These are phyloP conservation scores for Yasuhikotakia modesta DNA, from an alignment of 2,797 vertebrate species.

Conservation along the genomic window DNA sequence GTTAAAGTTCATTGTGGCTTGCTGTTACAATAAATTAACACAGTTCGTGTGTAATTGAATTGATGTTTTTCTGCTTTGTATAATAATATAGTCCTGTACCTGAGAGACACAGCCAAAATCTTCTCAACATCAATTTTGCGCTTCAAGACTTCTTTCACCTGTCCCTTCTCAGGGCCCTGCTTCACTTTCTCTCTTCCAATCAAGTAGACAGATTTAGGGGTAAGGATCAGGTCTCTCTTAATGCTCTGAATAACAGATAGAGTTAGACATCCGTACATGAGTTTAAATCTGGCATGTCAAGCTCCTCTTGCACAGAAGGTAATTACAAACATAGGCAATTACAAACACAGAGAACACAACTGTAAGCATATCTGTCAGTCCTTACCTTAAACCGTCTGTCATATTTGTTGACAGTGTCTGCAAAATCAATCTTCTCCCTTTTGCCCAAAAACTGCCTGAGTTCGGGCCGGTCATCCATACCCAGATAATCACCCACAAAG, in stretches of 20 bases:
- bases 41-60: neutral
- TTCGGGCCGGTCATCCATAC: slow-evolving; percentile 93
- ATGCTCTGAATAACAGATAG: slow-evolving; percentile 75
- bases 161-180: slow-evolving; percentile 93
- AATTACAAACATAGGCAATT: neutral
- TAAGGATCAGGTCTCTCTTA: slow-evolving; percentile 94
- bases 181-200: slow-evolving; percentile 95
- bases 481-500: slow-evolving; percentile 96
- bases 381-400: slow-evolving; percentile 94
- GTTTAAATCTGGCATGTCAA: neutral
- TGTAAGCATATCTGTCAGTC: neutral
- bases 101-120: slow-evolving; percentile 89
- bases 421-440: slow-evolving; percentile 95
- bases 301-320: neutral
- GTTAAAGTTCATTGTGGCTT: neutral
- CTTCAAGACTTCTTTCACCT: slow-evolving; percentile 93
- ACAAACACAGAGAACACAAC: neutral
- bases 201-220: slow-evolving; percentile 91
- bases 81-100: slow-evolving; percentile 72
- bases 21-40: neutral
- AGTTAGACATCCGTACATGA: slow-evolving; percentile 3
- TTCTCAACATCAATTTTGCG: slow-evolving; percentile 89
- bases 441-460: slow-evolving; percentile 93
- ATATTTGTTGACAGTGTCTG: slow-evolving; percentile 93
- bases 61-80: neutral